A percentile compares a stretch with the other conserved stretches of the same genome.
Conservation (phyloP, 2,113 vertebrate species). For the Planiliza haematocheilus region DNA sequence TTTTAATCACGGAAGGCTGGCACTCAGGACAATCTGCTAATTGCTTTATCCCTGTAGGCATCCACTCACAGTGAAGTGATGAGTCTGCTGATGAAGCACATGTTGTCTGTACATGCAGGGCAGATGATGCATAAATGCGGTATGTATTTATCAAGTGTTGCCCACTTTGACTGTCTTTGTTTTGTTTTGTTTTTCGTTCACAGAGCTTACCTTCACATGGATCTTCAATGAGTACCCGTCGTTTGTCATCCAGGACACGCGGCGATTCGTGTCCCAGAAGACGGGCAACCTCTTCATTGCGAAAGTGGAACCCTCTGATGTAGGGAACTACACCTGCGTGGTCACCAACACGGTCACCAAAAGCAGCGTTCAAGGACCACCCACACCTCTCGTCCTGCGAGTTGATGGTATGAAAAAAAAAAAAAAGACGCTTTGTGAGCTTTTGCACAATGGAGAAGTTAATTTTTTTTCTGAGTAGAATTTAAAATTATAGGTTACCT, state of each 20-base stretch:
- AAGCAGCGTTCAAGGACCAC: constrained; percentile 89
- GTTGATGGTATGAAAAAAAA: constrained; percentile 86
- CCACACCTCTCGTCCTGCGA: constrained; percentile 90
- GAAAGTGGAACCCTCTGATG: constrained; percentile 93
- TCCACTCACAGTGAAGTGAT: constrained; percentile 47
- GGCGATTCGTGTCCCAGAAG: constrained; percentile 95
- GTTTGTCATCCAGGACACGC: constrained; percentile 91
- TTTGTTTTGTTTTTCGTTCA: constrained; percentile 44
- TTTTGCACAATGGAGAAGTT: too few species aligned
- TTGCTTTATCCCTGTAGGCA: constrained; percentile 68
- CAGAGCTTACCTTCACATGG: constrained; percentile 95
- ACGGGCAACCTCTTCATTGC: constrained; percentile 96
- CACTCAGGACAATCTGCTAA: constrained; percentile 56
- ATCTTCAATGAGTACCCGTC: constrained; percentile 94
- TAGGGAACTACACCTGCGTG: constrained; percentile 95
- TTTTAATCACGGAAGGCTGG: constrained; percentile 66
- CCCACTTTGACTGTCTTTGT: constrained; percentile 2
- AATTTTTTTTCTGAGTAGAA: too few species aligned
- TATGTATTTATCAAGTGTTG: neutral
- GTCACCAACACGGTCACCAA: constrained; percentile 93
- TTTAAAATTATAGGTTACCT: too few species aligned
- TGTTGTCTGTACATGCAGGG: constrained; percentile 12
- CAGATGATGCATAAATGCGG: constrained; percentile 20
- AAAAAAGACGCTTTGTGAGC: too few species aligned
- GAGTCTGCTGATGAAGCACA: constrained; percentile 40